These are phyloP conservation scores for Hippasteria phrygiana DNA, from an alignment of 53 echinoderm and acorn worm species.

Conservation along the genomic window DNA sequence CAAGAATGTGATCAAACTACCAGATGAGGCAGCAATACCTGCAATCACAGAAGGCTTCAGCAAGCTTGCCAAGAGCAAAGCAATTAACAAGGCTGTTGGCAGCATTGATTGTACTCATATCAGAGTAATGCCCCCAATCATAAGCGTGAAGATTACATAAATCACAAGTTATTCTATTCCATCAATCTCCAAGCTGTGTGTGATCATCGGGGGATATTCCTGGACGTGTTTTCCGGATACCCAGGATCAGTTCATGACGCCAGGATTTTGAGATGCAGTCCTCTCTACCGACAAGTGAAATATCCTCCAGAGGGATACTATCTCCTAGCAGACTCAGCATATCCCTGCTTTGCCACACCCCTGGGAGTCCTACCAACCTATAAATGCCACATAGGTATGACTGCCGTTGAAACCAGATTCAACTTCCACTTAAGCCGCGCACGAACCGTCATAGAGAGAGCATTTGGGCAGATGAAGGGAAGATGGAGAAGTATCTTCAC, in stretches of 20 bases:
- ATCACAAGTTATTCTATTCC: constrained; percentile 29
- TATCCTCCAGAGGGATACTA: constrained; percentile 36
- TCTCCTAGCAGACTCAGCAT: constrained; percentile 12
- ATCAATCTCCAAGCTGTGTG: constrained; percentile 61
- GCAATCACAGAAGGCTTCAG: constrained; percentile 2
- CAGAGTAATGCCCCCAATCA: constrained; percentile 55
- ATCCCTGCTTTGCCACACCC: constrained; percentile 23
- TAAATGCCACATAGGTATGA: not conserved
- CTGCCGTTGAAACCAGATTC: not conserved
- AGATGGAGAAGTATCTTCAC: constrained; percentile 33
- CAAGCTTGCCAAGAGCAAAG: not conserved
- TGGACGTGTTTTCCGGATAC: constrained; percentile 29
- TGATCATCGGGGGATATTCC: constrained; percentile 56
- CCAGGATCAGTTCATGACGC: constrained; percentile 42
- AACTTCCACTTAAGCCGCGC: constrained; percentile 12
- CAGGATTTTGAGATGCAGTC: constrained; percentile 11
- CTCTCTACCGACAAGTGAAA: not conserved
- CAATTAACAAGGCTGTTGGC: constrained; percentile 55
- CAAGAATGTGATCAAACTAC: constrained; percentile 17
- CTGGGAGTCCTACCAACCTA: not conserved
- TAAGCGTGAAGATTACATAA: constrained; percentile 62
- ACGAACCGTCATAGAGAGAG: constrained; percentile 17
- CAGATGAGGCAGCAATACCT: not conserved
- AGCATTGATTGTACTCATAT: constrained; percentile 75
- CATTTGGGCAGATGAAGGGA: constrained; percentile 11